phyloP scores from a whole-genome alignment of 2,888 invertebrate species.

The Dicyrtomina minuta region DNA sequence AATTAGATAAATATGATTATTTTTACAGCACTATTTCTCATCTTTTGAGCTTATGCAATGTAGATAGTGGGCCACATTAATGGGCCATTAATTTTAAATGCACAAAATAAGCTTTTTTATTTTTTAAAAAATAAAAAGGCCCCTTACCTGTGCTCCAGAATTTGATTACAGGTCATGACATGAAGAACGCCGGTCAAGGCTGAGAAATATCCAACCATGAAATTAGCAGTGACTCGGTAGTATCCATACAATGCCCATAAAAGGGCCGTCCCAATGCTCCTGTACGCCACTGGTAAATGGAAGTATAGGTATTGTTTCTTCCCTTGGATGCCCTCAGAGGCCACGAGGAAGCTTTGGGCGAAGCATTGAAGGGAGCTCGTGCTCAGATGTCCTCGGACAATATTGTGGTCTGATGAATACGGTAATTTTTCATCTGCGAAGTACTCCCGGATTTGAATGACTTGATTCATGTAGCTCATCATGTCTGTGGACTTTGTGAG shows the following conservation, averaged over 20 bases:
- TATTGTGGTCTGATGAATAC: background rate
- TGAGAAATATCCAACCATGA: background rate
- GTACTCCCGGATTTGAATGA: background rate
- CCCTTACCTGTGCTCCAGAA: background rate
- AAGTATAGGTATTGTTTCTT: background rate
- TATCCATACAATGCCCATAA: background rate
- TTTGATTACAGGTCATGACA: constrained; percentile 1
- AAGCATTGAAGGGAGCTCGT: constrained; percentile 1
- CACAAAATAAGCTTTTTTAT: too few species aligned
- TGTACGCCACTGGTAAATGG: background rate
- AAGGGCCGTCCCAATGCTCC: background rate
- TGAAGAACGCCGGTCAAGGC: background rate
- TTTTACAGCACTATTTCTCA: too few species aligned
- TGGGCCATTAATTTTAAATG: too few species aligned
- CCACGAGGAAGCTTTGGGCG: constrained; percentile 4
- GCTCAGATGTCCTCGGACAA: background rate
- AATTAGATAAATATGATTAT: too few species aligned
- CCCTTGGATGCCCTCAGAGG: background rate
- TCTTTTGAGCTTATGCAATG: too few species aligned
- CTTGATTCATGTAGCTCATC: constrained; percentile 4
- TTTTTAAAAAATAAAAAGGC: background rate
- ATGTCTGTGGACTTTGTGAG: background rate
- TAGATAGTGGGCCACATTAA: too few species aligned
- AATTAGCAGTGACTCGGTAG: constrained; percentile 1
- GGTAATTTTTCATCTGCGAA: background rate